Base-by-base conservation (phyloP, 2,113 vertebrate species). In the Oryzias melastigma region DNA sequence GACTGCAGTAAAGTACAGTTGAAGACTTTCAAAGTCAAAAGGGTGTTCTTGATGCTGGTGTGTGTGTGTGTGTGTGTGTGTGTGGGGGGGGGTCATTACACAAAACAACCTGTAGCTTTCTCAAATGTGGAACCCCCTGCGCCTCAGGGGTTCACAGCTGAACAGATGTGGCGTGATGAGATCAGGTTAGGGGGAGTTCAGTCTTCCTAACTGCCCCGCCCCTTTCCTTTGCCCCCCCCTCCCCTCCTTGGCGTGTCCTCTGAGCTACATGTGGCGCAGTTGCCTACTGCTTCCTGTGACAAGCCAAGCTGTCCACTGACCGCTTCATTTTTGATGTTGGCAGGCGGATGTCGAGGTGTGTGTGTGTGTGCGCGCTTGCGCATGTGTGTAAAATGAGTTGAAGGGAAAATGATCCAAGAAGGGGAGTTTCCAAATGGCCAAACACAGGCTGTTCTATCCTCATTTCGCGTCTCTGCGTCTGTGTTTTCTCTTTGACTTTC, bases 271-370 rank as follows among this genome's bases (percentile, higher is more conserved):
- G 85, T 71, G 85, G 83, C 76, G 12, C 0, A 52, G 74, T 77
- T 46, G 74, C 85, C 84, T 45, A 75, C 85, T 73, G 84, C 81
- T 82, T 85, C 77, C 78, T 72, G 78, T 89, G 87, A 87, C 85
- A 89, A 84, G 77, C 83, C 85, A 87, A 87, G 85, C 87, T 89
- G 87, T 87, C 85, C 35, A 64, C 79, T 88, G 87, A 88, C 87
- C 87, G 70, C 87, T 88, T 88, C 87, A 88, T 88, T 83, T 88
- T 62, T 85, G 82, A 82, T 62, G 78, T 56, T 88, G 86, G 83
- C 86, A 83, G 75, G 56, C 18, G 15, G 66, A 56, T 68, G 58
- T 17, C 24, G 17, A 71, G 73, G 56, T 29, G 55, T 42, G 59
- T 78, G 51, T n/a, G 47, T 12, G 65, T 49, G 52, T 64, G 49